Percentiles rank a stretch among this genome's conserved stretches.
phyloP scores from a whole-genome alignment of 2,797 vertebrate genomes.

The Fringilla coelebs region DNA sequence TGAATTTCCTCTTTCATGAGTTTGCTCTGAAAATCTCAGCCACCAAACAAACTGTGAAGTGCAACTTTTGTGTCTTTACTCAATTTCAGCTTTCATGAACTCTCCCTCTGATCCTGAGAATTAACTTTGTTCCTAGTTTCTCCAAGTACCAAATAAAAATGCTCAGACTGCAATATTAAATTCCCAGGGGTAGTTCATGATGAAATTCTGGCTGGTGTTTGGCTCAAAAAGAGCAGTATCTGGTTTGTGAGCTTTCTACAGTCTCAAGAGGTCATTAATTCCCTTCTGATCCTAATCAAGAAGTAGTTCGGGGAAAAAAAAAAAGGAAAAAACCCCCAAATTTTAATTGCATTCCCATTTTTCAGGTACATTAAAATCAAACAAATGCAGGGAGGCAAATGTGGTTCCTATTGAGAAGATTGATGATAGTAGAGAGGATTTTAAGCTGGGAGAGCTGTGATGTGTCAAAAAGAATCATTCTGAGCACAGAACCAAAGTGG shows the following conservation, averaged over 20 bases:
- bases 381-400: not conserved
- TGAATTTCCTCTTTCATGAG: not conserved
- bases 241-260: not conserved
- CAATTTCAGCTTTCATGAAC: not conserved
- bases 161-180: not conserved
- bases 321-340: accelerated
- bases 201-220: not conserved
- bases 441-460: not conserved
- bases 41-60: not conserved
- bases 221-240: not conserved
- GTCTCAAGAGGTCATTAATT: not conserved
- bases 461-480: not conserved
- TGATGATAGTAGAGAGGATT: not conserved
- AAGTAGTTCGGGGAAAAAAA: not conserved
- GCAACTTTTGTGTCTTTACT: not conserved
- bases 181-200: not conserved
- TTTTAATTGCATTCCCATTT: not conserved
- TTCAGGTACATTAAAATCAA: not conserved
- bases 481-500: not conserved
- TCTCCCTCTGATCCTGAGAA: not conserved
- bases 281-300: not conserved
- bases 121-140: not conserved
- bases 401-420: not conserved
- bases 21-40: not conserved
- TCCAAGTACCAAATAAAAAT: not conserved